A percentile compares a stretch with the other conserved stretches of the same genome.
These are phyloP conservation scores for Rhinolophus ferrumequinum DNA, from an alignment of 2,113 vertebrate genomes.

Conservation along the genomic window DNA sequence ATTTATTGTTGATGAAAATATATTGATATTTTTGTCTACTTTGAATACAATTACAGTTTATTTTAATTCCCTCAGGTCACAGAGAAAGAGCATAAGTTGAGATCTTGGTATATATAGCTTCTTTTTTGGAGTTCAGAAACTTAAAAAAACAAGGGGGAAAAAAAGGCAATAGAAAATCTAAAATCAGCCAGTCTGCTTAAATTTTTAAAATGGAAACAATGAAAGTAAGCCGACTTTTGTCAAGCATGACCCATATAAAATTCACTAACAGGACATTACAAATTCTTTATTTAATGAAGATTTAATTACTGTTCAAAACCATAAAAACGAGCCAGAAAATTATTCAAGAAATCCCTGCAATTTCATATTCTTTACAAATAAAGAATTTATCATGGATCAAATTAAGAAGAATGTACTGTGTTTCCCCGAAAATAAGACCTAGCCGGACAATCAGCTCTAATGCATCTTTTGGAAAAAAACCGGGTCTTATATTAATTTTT, in stretches of 20 bases:
- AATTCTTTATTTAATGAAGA: constrained; percentile 65
- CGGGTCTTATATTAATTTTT: no score
- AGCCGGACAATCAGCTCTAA: no score
- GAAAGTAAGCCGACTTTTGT: constrained; percentile 23
- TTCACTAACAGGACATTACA: constrained; percentile 43
- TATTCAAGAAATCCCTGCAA: constrained; percentile 51
- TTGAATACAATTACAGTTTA: neutral
- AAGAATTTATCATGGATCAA: constrained; percentile 25
- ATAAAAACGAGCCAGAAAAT: constrained; percentile 40
- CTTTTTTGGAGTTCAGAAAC: neutral
- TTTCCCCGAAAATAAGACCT: no score
- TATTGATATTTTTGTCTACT: neutral
- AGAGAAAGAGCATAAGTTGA: neutral
- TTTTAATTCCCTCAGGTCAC: neutral
- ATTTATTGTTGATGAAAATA: neutral
- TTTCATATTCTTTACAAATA: constrained; percentile 35
- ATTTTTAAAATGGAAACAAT: constrained; percentile 53
- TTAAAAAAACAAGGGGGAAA: neutral
- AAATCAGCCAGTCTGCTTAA: constrained; percentile 22
- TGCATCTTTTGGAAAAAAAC: no score
- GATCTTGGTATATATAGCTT: neutral
- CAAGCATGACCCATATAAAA: constrained; percentile 45
- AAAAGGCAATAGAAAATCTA: neutral
- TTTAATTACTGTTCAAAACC: constrained; percentile 59
- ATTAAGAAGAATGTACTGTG: neutral